Evolutionary conservation across 2,888 invertebrate species (phyloP).

Genomic region (Acanthoscelides obtectus): DNA sequence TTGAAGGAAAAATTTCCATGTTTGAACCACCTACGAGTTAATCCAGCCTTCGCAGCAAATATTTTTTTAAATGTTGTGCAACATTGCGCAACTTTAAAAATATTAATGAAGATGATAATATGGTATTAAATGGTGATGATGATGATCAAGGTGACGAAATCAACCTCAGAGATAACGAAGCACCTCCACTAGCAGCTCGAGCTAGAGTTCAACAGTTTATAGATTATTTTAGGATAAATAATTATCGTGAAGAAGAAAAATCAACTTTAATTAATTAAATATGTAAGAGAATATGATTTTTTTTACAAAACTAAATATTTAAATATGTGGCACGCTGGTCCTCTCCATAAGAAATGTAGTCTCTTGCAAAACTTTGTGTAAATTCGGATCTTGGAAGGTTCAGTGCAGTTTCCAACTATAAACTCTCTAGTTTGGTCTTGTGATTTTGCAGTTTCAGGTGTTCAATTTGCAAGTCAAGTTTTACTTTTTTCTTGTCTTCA

Average conservation of each 20-base stretch:
- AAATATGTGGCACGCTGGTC: too few species aligned
- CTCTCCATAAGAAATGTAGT: too few species aligned
- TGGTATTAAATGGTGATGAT: background rate
- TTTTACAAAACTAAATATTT: too few species aligned
- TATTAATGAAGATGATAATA: background rate
- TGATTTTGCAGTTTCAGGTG: slow-evolving; percentile 4
- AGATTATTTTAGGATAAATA: too few species aligned
- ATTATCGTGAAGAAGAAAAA: too few species aligned
- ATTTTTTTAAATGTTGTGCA: slow-evolving; percentile 17
- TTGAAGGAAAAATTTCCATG: slow-evolving; percentile 13
- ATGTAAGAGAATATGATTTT: too few species aligned
- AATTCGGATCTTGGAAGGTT: slow-evolving; percentile 4
- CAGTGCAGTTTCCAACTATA: slow-evolving; percentile 5
- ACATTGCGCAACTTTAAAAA: slow-evolving; percentile 12
- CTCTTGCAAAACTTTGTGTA: slow-evolving; percentile 2
- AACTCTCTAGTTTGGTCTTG: slow-evolving; percentile 6
- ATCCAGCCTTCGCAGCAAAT: slow-evolving; percentile 16
- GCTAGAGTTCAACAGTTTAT: too few species aligned
- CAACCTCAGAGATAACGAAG: too few species aligned
- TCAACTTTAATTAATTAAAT: too few species aligned
- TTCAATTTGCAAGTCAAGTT: slow-evolving; percentile 5
- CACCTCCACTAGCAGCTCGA: too few species aligned
- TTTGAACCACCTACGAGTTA: slow-evolving; percentile 11
- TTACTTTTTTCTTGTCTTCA: slow-evolving; percentile 5
- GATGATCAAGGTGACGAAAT: background rate